Conservation (phyloP, 2,113 vertebrate species). For the Sander vitreus region DNA sequence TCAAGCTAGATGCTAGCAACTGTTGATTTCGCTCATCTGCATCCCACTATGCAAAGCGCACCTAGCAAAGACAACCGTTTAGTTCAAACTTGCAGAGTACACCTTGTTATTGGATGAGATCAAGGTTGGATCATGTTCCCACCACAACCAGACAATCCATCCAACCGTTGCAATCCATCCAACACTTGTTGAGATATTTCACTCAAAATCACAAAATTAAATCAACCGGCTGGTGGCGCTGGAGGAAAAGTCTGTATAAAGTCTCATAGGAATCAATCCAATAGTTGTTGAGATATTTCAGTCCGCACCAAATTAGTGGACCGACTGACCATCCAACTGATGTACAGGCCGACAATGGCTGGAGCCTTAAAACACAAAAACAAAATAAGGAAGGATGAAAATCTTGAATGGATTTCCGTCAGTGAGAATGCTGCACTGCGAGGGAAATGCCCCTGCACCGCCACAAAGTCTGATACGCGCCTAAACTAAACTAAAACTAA, state of each 20-base stretch:
- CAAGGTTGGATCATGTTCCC: background rate
- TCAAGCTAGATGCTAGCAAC: too few relatives aligned
- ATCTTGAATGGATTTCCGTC: background rate
- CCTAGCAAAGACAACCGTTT: too few relatives aligned
- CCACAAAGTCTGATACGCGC: background rate
- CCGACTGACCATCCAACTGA: background rate
- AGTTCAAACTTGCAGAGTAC: background rate
- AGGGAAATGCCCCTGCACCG: background rate
- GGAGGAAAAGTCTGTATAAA: background rate
- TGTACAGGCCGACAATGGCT: background rate
- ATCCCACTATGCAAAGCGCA: too few relatives aligned
- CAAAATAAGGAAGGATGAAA: background rate
- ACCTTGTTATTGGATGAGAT: background rate
- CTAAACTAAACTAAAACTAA: too few relatives aligned
- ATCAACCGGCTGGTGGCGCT: background rate
- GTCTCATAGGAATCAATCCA: background rate
- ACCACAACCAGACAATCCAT: background rate
- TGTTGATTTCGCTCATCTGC: too few relatives aligned
- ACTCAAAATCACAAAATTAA: background rate
- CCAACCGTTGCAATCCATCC: background rate
- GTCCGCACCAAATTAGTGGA: background rate
- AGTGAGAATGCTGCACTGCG: background rate
- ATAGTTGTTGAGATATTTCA: background rate
- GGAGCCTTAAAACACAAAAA: background rate
- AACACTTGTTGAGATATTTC: too few relatives aligned